A percentile compares a stretch with the other conserved stretches of the same genome.
These are phyloP conservation scores for Drosophila kambysellisi DNA, from an alignment of 2,888 invertebrate genomes.

Conservation along the genomic window DNA sequence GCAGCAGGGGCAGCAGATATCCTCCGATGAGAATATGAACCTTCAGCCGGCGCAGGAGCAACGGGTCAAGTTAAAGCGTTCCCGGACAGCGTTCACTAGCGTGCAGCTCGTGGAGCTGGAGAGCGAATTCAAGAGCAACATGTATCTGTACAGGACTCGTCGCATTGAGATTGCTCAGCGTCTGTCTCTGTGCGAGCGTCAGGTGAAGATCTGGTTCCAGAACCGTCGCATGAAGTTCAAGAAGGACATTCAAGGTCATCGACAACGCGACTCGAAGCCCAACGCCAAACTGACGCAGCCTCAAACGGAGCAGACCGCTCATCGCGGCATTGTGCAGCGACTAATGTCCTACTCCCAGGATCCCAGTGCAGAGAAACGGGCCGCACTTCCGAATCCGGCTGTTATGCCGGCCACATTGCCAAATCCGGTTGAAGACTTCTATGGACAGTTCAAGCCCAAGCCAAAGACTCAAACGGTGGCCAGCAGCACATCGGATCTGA, in stretches of 20 bases:
- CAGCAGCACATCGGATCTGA: slow-evolving; percentile 49
- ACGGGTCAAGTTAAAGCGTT: slow-evolving; percentile 69
- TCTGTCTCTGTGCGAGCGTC: slow-evolving; percentile 94
- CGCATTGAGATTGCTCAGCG: slow-evolving; percentile 98
- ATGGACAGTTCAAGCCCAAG: slow-evolving; percentile 30
- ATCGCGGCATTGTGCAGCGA: slow-evolving; percentile 76
- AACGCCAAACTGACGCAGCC: slow-evolving; percentile 59
- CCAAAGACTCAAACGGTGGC: slow-evolving; percentile 27
- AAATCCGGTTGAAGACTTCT: slow-evolving; percentile 19
- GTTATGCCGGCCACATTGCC: slow-evolving; percentile 1
- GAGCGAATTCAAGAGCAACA: slow-evolving; percentile 97
- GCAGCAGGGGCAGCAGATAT: slow-evolving; percentile 52
- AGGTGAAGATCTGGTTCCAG: slow-evolving; percentile 95
- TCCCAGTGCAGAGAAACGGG: slow-evolving; percentile 57
- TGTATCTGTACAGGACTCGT: slow-evolving; percentile 95
- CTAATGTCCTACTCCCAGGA: slow-evolving; percentile 81
- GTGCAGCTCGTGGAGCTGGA: slow-evolving; percentile 97
- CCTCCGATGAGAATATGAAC: slow-evolving; percentile 65
- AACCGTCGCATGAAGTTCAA: slow-evolving; percentile 93
- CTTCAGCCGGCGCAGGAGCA: slow-evolving; percentile 58
- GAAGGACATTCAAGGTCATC: slow-evolving; percentile 71
- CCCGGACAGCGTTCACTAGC: slow-evolving; percentile 97
- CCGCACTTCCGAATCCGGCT: slow-evolving; percentile 3
- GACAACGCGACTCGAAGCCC: slow-evolving; percentile 59
- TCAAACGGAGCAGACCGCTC: slow-evolving; percentile 69